These are phyloP conservation scores for Rhea americana DNA, from an alignment of 2,113 vertebrate genomes.

Conservation along the genomic window DNA sequence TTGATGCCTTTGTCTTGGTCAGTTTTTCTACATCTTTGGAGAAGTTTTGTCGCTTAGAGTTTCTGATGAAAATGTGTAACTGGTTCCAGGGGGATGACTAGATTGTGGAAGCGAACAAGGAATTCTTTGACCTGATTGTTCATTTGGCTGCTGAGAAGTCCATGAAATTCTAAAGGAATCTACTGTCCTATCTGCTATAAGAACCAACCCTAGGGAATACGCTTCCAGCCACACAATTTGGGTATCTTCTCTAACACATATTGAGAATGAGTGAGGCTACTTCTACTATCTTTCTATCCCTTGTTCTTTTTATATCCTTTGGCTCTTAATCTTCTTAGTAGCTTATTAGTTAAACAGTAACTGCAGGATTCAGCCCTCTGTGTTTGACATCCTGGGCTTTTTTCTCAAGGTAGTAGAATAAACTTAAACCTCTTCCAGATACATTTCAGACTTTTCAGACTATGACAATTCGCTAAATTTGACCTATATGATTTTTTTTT, in stretches of 20 bases:
- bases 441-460: neutral
- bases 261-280: neutral
- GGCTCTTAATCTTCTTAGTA: neutral
- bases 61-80: neutral
- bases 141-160: neutral
- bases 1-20: conserved; percentile 13
- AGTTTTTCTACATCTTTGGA: neutral
- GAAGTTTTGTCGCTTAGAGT: conserved; percentile 28
- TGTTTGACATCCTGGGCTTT: neutral
- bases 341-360: neutral
- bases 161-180: neutral
- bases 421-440: neutral
- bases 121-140: neutral
- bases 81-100: neutral
- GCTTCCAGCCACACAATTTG: neutral
- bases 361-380: neutral
- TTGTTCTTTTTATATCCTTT: neutral
- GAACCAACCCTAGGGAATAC: neutral
- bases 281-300: neutral
- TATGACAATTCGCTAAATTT: neutral
- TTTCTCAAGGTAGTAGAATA: neutral
- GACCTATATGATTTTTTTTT: neutral
- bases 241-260: neutral
- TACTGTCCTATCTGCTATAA: neutral
- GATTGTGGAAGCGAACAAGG: neutral